phyloP scores from a whole-genome alignment of 2,888 invertebrate species.

The Aphidius colemani region DNA sequence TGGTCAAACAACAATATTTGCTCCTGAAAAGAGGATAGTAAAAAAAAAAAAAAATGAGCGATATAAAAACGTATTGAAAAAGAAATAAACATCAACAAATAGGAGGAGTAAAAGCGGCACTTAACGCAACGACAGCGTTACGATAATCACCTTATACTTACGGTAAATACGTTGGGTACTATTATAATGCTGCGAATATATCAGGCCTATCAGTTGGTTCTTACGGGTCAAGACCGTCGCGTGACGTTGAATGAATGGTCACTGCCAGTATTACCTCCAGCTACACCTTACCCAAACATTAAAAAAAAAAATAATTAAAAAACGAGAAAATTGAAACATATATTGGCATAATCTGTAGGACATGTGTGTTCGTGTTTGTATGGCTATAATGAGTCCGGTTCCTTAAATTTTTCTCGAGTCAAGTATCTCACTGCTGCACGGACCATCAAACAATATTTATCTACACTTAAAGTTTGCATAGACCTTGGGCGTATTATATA shows the following conservation, averaged over 20 bases:
- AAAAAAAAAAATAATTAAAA: neutral
- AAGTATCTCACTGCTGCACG: no score
- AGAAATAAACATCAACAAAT: constrained; percentile 7
- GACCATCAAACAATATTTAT: neutral
- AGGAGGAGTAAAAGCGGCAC: constrained; percentile 5
- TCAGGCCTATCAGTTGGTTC: constrained; percentile 12
- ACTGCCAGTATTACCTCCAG: neutral
- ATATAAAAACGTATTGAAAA: neutral
- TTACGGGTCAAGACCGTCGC: neutral
- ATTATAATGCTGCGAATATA: constrained; percentile 25
- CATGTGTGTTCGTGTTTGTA: neutral
- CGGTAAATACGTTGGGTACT: constrained; percentile 25
- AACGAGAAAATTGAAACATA: neutral
- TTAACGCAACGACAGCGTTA: constrained; percentile 24
- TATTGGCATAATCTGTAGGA: neutral
- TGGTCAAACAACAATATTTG: no score
- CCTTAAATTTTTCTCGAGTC: no score
- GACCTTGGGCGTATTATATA: constrained; percentile 6
- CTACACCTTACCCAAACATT: neutral
- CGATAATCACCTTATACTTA: constrained; percentile 26
- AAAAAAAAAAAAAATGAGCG: neutral
- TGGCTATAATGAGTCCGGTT: no score
- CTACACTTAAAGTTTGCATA: constrained; percentile 5
- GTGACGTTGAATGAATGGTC: constrained; percentile 1
- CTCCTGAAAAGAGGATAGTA: neutral